Conservation (phyloP, 2,113 vertebrate species). For the Mustela lutreola region DNA sequence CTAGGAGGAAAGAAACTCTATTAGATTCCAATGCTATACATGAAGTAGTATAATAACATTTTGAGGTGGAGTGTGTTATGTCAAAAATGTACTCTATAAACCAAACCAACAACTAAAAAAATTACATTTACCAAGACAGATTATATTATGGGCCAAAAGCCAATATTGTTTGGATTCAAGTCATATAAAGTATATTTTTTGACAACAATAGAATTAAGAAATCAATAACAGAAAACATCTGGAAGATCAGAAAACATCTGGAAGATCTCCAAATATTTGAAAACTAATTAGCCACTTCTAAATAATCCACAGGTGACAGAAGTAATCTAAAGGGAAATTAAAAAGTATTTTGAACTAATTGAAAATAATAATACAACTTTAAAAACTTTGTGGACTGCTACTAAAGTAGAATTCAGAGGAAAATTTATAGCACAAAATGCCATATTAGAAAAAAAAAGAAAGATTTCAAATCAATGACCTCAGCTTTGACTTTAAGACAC, state of each 20-base stretch:
- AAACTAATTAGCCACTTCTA: not conserved
- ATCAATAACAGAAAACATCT: not conserved
- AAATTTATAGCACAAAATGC: not conserved
- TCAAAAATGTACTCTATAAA: not conserved
- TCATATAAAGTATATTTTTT: not conserved
- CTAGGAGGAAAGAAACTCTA: not conserved
- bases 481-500: not conserved
- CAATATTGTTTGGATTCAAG: not conserved
- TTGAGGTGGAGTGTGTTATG: not conserved
- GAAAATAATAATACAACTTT: not conserved
- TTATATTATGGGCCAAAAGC: not conserved
- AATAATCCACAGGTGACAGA: not conserved
- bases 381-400: not conserved
- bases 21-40: not conserved
- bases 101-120: not conserved
- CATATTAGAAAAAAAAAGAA: not conserved
- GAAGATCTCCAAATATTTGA: not conserved
- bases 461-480: not conserved
- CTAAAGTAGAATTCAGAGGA: not conserved
- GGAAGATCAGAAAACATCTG: not conserved
- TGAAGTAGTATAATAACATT: not conserved
- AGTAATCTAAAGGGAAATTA: not conserved
- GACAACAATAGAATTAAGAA: not conserved
- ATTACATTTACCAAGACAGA: not conserved
- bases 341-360: not conserved